phyloP scores from a whole-genome alignment of 30 jellyfish, hydroid and myxozoan species.

The Turritopsis rubra region DNA sequence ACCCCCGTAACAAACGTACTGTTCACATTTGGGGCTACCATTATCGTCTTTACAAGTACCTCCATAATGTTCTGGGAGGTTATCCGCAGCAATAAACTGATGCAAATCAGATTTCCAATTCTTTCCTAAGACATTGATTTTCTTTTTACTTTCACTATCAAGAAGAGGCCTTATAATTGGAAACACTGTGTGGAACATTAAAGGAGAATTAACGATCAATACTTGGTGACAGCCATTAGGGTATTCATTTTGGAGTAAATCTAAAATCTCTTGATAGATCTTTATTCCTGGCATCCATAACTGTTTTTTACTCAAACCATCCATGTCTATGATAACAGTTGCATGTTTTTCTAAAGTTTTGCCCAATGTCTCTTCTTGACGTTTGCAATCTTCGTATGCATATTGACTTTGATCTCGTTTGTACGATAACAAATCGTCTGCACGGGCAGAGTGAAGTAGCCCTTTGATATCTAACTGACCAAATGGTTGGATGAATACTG shows the following conservation, averaged over 20 bases:
- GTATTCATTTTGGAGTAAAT: background rate
- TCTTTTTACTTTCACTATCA: slow-evolving; percentile 56
- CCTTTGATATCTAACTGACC: slow-evolving; percentile 78
- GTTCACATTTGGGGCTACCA: slow-evolving; percentile 74
- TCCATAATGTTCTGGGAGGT: slow-evolving; percentile 86
- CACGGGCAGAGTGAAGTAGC: slow-evolving; percentile 55
- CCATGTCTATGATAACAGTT: background rate
- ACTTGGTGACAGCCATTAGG: slow-evolving; percentile 6
- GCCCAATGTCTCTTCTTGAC: slow-evolving; percentile 7
- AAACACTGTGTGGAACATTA: slow-evolving; percentile 62
- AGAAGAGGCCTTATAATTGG: slow-evolving; percentile 76
- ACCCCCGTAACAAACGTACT: slow-evolving; percentile 80
- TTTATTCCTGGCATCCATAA: slow-evolving; percentile 79
- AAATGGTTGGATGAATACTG: slow-evolving; percentile 59
- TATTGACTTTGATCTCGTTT: slow-evolving; percentile 21
- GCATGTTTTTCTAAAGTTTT: slow-evolving; percentile 7
- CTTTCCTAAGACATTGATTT: slow-evolving; percentile 61
- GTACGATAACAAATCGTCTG: slow-evolving; percentile 51
- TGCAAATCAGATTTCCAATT: slow-evolving; percentile 52
- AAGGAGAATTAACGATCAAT: slow-evolving; percentile 45
- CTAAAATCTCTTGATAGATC: background rate
- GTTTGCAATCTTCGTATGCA: background rate
- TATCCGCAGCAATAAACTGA: slow-evolving; percentile 56
- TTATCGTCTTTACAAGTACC: slow-evolving; percentile 64
- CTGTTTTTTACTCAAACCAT: slow-evolving; percentile 32